Evolutionary conservation across 1,140 invertebrate genomes (phyloP).

Genomic region (Trypoxylus dichotomus): DNA sequence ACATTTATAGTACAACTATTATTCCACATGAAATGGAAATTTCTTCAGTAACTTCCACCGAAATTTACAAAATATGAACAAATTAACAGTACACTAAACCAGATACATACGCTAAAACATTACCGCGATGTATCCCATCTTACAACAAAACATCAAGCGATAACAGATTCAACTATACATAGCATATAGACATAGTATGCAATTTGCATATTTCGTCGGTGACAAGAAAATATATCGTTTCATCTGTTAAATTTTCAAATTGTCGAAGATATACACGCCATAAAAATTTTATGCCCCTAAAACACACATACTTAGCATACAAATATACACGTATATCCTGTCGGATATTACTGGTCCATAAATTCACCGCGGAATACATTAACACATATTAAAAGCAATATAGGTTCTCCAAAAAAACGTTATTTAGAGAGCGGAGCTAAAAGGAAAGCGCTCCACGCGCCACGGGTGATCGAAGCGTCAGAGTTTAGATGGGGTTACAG

Average conservation of each 20-base stretch:
- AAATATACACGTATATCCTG: neutral
- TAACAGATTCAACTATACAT: neutral
- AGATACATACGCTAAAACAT: too few species aligned
- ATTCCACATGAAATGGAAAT: too few species aligned
- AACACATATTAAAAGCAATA: slow-evolving; percentile 7
- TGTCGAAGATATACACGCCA: neutral
- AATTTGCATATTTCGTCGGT: neutral
- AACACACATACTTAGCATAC: neutral
- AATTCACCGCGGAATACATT: neutral
- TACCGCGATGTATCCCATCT: too few species aligned
- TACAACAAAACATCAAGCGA: neutral
- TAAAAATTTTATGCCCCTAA: neutral
- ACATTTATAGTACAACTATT: too few species aligned
- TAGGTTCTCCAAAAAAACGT: neutral
- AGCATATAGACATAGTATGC: neutral
- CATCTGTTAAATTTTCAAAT: neutral
- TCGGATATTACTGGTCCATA: neutral
- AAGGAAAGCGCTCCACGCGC: neutral
- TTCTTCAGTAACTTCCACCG: too few species aligned
- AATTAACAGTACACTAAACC: too few species aligned
- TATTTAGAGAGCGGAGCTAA: neutral
- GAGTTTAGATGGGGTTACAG: neutral
- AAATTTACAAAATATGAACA: too few species aligned
- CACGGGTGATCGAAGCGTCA: neutral
- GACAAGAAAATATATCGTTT: neutral